Percentiles rank a stretch among this genome's conserved stretches.
Evolutionary conservation across 35 echinoderm and acorn worm species (phyloP).

Genomic region (Eucidaris tribuloides): DNA sequence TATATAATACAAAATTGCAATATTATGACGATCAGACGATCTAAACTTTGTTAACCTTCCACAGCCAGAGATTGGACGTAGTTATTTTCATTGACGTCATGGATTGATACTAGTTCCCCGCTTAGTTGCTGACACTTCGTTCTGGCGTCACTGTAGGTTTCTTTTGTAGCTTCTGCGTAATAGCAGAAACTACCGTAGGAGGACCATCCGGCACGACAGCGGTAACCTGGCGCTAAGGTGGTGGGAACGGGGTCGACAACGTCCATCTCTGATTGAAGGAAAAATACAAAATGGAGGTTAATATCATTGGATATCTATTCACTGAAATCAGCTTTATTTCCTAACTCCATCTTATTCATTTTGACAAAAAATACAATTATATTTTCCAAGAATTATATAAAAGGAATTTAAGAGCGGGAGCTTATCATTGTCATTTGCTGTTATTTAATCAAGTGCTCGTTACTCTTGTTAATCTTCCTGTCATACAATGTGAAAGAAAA

Average conservation of each 20-base stretch:
- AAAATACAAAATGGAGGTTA: neutral
- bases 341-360: neutral
- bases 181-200: conserved; percentile 52
- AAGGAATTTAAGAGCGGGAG: too few relatives aligned
- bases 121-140: conserved; percentile 42
- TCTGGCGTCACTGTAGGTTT: conserved; percentile 37
- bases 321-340: neutral
- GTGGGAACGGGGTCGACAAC: conserved; percentile 33
- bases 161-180: conserved; percentile 8
- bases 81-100: conserved; percentile 50
- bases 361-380: neutral
- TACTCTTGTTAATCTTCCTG: too few relatives aligned
- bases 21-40: too few relatives aligned
- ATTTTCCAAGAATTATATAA: neutral
- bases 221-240: conserved; percentile 50
- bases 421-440: too few relatives aligned
- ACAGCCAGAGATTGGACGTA: conserved; percentile 45
- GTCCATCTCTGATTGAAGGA: conserved; percentile 10
- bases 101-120: conserved; percentile 62
- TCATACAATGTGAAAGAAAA: too few relatives aligned
- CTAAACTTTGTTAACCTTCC: too few relatives aligned
- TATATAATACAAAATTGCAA: too few relatives aligned
- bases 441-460: too few relatives aligned
- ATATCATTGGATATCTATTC: neutral
- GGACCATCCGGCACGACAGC: conserved; percentile 54